Evolutionary conservation across 2,113 vertebrate species (phyloP).

Genomic region (Petaurus breviceps): DNA sequence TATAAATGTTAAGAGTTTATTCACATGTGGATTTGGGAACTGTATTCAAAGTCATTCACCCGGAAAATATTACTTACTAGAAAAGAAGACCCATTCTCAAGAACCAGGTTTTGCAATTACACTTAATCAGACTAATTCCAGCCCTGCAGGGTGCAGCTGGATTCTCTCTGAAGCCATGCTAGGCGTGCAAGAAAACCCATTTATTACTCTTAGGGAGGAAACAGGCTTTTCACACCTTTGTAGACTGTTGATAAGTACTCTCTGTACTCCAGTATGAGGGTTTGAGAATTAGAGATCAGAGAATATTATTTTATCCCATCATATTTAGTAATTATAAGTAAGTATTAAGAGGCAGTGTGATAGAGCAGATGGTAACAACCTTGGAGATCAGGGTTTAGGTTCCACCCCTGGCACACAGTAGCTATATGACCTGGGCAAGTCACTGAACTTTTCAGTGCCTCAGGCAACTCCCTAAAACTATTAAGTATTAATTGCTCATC

Average conservation of each 20-base stretch:
- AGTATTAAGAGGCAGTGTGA: background rate
- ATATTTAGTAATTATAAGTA: background rate
- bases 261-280: background rate
- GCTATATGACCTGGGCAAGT: background rate
- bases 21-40: background rate
- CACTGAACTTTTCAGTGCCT: background rate
- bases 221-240: background rate
- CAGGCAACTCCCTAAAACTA: background rate
- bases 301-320: background rate
- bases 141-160: background rate
- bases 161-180: background rate
- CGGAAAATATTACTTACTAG: background rate
- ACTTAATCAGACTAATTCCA: background rate
- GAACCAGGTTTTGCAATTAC: background rate
- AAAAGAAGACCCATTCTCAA: background rate
- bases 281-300: background rate
- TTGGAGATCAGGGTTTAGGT: background rate
- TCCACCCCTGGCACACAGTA: background rate
- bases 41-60: background rate
- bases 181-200: background rate
- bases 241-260: background rate
- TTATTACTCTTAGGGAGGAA: background rate
- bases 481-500: background rate
- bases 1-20: constrained; percentile 36
- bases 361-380: background rate